These are phyloP conservation scores for Trididemnum clinides DNA, from an alignment of 23 tunicate species.

Conservation along the genomic window DNA sequence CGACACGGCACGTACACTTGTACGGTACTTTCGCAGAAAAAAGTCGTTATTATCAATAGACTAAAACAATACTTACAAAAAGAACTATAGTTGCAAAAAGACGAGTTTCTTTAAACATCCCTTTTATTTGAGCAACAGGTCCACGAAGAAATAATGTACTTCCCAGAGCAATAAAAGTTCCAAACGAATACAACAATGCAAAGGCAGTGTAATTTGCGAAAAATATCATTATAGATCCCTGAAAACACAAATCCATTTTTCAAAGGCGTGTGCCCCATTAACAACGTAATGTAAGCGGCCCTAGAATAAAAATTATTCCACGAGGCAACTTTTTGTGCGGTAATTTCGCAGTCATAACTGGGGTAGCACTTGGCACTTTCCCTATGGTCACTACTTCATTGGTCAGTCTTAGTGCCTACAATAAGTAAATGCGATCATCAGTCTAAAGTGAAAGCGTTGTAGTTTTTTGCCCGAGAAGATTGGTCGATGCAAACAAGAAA, in stretches of 20 bases:
- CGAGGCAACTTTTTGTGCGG: no score
- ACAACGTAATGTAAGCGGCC: background rate
- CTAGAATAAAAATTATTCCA: background rate
- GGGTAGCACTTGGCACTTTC: no score
- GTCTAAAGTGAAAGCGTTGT: no score
- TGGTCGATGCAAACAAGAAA: no score
- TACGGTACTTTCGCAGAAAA: no score
- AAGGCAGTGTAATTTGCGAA: constrained; percentile 44
- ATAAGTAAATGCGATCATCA: no score
- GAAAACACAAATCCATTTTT: background rate
- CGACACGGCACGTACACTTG: no score
- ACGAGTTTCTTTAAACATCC: constrained; percentile 94
- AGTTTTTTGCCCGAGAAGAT: no score
- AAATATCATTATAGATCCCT: constrained; percentile 63
- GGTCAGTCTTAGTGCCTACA: no score
- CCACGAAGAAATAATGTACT: constrained; percentile 89
- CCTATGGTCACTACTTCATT: no score
- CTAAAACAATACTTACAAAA: constrained; percentile 47
- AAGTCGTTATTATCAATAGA: background rate
- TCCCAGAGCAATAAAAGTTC: constrained; percentile 59
- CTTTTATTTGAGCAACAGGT: constrained; percentile 70
- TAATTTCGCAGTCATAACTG: no score
- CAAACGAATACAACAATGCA: constrained; percentile 68
- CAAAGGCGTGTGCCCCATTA: no score
- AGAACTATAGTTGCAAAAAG: constrained; percentile 84